Conservation (phyloP, 2,113 vertebrate genomes). For the Trichechus manatus region DNA sequence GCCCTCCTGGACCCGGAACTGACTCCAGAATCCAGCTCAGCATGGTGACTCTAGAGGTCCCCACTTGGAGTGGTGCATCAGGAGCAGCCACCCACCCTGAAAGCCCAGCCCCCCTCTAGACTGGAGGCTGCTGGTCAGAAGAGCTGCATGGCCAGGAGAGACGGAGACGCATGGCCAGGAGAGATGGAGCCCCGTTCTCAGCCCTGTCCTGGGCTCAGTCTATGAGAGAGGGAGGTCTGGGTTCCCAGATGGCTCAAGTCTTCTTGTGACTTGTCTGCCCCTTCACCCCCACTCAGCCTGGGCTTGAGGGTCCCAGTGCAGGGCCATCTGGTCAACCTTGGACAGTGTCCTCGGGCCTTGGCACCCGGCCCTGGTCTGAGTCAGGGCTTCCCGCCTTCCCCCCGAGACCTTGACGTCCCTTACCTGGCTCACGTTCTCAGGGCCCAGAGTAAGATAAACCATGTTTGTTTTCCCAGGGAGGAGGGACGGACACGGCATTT, state of each 20-base stretch:
- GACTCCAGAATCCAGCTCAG: background rate
- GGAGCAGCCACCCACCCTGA: accelerated
- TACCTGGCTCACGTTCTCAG: background rate
- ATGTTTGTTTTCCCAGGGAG: slow-evolving; percentile 57
- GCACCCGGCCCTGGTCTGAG: accelerated
- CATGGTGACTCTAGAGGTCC: accelerated
- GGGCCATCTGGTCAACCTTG: background rate
- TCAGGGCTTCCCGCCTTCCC: accelerated
- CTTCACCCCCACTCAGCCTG: background rate
- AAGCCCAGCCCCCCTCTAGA: too few species aligned
- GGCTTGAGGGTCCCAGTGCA: background rate
- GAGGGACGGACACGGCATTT: background rate
- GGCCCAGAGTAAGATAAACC: background rate
- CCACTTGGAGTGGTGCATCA: accelerated
- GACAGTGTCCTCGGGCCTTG: background rate
- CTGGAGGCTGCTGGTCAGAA: background rate
- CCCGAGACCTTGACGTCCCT: accelerated
- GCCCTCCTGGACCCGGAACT: background rate
- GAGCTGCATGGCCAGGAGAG: background rate
- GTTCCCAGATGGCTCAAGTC: background rate
- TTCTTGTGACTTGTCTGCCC: background rate
- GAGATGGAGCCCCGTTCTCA: background rate
- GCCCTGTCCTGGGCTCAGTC: accelerated
- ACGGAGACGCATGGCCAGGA: background rate
- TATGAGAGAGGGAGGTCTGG: background rate